These are phyloP conservation scores for Aricia artaxerxes DNA, from an alignment of 2,888 invertebrate genomes.

Conservation along the genomic window DNA sequence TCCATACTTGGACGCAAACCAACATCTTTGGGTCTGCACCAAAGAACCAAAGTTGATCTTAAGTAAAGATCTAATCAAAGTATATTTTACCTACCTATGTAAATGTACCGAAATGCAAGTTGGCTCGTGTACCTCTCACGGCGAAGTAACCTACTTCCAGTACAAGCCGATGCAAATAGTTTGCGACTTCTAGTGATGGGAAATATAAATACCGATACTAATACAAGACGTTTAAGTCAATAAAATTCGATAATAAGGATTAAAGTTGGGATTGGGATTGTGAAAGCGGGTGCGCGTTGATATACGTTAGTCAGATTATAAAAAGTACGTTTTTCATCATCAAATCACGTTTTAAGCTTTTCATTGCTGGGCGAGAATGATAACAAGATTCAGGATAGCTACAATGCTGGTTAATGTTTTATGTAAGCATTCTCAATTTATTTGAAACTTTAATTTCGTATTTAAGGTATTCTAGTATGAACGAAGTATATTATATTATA, in stretches of 20 bases:
- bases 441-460: no score
- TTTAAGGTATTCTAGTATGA: no score
- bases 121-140: conserved; percentile 36
- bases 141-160: conserved; percentile 38
- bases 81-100: not conserved
- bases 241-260: no score
- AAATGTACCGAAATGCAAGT: conserved; percentile 34
- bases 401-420: no score
- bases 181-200: conserved; percentile 31
- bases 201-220: not conserved
- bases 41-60: not conserved
- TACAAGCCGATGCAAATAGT: conserved; percentile 33
- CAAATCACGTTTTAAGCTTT: no score
- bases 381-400: not conserved
- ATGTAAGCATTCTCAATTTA: no score
- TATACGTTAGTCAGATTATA: no score
- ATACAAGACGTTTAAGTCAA: no score
- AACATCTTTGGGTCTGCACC: not conserved
- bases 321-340: no score
- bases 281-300: not conserved
- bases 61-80: not conserved
- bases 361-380: not conserved
- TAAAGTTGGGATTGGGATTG: not conserved
- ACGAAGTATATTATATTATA: no score
- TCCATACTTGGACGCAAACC: not conserved